Base-by-base conservation (phyloP, 2,797 vertebrate genomes). In the Orientallactaga sibirica region DNA sequence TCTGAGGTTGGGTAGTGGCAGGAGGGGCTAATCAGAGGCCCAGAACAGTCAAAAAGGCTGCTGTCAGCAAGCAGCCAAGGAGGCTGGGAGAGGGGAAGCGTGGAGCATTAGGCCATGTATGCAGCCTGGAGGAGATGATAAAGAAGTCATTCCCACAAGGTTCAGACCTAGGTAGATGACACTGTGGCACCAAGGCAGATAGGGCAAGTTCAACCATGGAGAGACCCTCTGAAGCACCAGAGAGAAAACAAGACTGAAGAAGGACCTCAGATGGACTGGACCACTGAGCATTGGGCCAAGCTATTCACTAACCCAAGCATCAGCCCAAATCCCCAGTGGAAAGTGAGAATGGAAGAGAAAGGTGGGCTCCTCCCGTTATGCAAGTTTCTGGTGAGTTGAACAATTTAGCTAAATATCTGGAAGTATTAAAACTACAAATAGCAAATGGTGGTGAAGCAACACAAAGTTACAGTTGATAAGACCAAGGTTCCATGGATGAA, bases 261-360 rank as follows among this genome's bases (percentile, higher is more conserved):
- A 58, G 55, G 7, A 27, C 58, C 12, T 71, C 71, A 37, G 19
- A 43, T 20, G 22, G 8, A 18, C 48, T 33, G 61, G 64, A 82
- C 24, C 8, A 5, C 15, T 12, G 37, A 77, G 11, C 3, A 52
- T 2, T 43, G 4, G 14, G 25, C 58, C 16, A 70, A 11, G 22
- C 1, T n/a, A 67, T 15, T 41, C 12, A 52, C 25, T 19, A 29
- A n/a, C 0, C 0, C 43, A 62, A 74, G 5, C 2, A 48, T 27
- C 67, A 92, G 14, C 25, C 19, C 11, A 8, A 76, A 62, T 58
- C 27, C 14, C 5, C 25, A 33, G 68, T 0, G 33, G 67, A 91
- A 89, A 2, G 9, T 20, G 58, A 73, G 20, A 70, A 70, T 52
- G 37, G 25, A 83, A 25, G 7, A 37, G 48, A 88, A 77, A 29